Evolutionary conservation across 2,888 invertebrate species (phyloP).

Genomic region (Nemoura dubitans): DNA sequence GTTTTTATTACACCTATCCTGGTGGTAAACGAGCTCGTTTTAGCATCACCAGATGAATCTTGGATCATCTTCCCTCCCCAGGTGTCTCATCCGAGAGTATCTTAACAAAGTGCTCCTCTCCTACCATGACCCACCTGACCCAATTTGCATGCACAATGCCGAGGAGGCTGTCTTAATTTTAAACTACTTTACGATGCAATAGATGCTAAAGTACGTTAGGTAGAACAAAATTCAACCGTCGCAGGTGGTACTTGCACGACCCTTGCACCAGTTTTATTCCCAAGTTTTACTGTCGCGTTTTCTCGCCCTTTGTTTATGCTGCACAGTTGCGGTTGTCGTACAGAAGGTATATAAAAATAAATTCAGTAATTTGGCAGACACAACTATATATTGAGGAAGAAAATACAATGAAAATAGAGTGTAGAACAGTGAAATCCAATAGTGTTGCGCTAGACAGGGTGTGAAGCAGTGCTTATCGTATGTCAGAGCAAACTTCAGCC

Average conservation of each 20-base stretch:
- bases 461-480: background rate
- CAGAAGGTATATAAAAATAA: background rate
- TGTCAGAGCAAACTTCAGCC: background rate
- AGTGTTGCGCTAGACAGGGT: background rate
- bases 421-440: background rate
- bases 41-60: background rate
- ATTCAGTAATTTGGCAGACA: background rate
- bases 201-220: too few relatives aligned
- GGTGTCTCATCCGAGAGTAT: background rate
- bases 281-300: background rate
- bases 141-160: conserved; percentile 7
- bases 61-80: background rate
- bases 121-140: background rate
- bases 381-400: background rate
- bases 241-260: too few relatives aligned
- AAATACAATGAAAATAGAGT: background rate
- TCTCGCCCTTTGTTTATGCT: background rate
- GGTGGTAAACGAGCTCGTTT: background rate
- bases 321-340: background rate
- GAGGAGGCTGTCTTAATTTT: background rate
- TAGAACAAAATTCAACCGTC: too few relatives aligned
- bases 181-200: background rate
- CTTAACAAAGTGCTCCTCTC: background rate
- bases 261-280: too few relatives aligned
- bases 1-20: background rate